Base-by-base conservation (phyloP, 2,113 vertebrate genomes). In the Ptilorrhoa leucosticta region DNA sequence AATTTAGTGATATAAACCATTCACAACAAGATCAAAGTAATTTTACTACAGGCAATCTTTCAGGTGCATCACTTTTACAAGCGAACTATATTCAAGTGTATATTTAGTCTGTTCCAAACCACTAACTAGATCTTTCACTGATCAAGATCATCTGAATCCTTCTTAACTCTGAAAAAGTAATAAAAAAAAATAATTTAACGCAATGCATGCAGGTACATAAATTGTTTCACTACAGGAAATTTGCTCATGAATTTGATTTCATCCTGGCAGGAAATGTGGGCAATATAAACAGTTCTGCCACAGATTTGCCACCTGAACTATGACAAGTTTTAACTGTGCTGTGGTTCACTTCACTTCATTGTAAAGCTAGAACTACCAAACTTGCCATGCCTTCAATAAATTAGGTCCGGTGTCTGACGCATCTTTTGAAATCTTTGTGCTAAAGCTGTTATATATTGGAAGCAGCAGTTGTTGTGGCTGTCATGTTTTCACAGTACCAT, bases 361-460 rank as follows among this genome's bases (percentile, higher is more conserved):
- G 40, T 81, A 73, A 87, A 80, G 76, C 10, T 44, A 60, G 31
- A 75, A 56, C 35, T 56, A 77, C 15, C 1, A 5, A 76, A 79
- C 13, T 69, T 83, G 54, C 23, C n/a, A 31, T 53, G 51, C 47
- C 73, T 83, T 53, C 8, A 54, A 40, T 48, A 57, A 45, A 73
- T 53, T 35, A 73, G 21, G 28, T 37, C 37, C 0, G 1, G 20
- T 40, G 1, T 56, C 64, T 72, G 40, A 21, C 0, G 2, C 13
- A 27, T 28, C 45, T 44, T 66, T 53, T 26, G n/a, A 22, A 24
- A 61, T 14, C 14, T 81, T 78, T 48, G 27, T 39, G 30, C 64
- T 44, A 26, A 78, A 70, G 33, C 2, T 61, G 31, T 21, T 68
- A 88, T 0, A 2, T 16, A 30, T 27, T 57, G 58, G 68, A 80